Percentiles rank a stretch among this genome's conserved stretches.
Conservation (phyloP, 2,888 invertebrate genomes). For the Pristionchus exspectatus region DNA sequence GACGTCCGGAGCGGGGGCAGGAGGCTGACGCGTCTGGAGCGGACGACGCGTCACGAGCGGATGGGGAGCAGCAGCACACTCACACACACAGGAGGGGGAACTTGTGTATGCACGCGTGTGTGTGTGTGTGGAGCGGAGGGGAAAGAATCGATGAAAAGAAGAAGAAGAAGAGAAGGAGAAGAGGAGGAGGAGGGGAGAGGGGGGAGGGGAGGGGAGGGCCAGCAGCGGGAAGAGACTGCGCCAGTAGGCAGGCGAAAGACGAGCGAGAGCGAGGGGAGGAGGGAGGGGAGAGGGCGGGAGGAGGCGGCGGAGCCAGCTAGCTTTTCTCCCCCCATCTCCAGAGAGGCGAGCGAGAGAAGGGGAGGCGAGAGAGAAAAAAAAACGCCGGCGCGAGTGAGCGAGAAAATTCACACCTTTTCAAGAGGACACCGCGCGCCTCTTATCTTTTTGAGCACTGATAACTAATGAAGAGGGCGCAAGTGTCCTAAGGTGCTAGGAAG, state of each 20-base stretch:
- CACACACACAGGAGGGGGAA: neutral
- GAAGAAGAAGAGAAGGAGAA: neutral
- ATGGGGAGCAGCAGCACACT: neutral
- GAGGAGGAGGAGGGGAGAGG: neutral
- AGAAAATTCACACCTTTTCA: slow-evolving; percentile 35
- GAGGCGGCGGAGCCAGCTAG: neutral
- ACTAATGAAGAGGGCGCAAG: neutral
- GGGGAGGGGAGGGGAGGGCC: neutral
- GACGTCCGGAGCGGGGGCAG: neutral
- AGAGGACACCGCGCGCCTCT: neutral
- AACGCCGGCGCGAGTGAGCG: neutral
- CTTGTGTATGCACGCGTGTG: slow-evolving; percentile 19
- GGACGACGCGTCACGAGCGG: neutral
- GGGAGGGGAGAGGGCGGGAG: neutral
- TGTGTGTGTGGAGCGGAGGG: neutral
- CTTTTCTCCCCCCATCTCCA: neutral
- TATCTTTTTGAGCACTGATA: neutral
- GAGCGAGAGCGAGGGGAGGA: neutral
- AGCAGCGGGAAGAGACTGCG: too few relatives aligned
- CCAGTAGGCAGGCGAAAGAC: neutral
- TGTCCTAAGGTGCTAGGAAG: neutral
- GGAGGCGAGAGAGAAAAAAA: neutral
- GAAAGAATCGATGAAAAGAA: slow-evolving; percentile 4
- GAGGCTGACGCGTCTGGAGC: neutral
- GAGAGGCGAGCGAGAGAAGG: neutral